Evolutionary conservation across 2,113 vertebrate species (phyloP).

Genomic region (Odocoileus virginianus): DNA sequence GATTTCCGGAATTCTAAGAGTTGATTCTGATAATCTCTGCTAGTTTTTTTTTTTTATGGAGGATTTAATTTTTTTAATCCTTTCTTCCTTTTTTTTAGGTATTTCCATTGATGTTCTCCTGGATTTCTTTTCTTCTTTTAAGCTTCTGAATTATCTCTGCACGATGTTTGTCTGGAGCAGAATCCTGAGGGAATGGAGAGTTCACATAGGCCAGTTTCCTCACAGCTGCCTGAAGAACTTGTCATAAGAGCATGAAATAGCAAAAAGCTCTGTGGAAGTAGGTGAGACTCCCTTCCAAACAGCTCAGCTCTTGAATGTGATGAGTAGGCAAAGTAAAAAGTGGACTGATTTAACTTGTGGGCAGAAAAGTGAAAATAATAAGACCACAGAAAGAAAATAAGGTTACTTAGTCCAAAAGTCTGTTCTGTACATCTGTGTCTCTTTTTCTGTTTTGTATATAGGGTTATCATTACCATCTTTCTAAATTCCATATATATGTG

Average conservation of each 20-base stretch:
- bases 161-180: background rate
- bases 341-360: background rate
- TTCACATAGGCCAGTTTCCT: background rate
- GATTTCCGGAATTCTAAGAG: background rate
- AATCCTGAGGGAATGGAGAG: background rate
- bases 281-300: background rate
- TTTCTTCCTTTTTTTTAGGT: background rate
- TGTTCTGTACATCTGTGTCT: too few species aligned
- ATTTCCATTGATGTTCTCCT: background rate
- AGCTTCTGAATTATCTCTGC: background rate
- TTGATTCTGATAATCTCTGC: background rate
- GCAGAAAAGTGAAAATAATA: background rate
- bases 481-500: too few species aligned
- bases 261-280: background rate
- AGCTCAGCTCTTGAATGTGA: background rate
- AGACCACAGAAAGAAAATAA: background rate
- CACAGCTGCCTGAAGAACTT: background rate
- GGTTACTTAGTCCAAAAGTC: background rate
- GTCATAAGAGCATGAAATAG: background rate
- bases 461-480: too few species aligned
- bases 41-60: background rate
- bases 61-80: background rate
- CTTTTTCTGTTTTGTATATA: too few species aligned
- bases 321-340: background rate
- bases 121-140: background rate